A percentile compares a stretch with the other conserved stretches of the same genome.
Conservation (phyloP, 2,888 invertebrate genomes). For the Tricholauxania praeusta region DNA sequence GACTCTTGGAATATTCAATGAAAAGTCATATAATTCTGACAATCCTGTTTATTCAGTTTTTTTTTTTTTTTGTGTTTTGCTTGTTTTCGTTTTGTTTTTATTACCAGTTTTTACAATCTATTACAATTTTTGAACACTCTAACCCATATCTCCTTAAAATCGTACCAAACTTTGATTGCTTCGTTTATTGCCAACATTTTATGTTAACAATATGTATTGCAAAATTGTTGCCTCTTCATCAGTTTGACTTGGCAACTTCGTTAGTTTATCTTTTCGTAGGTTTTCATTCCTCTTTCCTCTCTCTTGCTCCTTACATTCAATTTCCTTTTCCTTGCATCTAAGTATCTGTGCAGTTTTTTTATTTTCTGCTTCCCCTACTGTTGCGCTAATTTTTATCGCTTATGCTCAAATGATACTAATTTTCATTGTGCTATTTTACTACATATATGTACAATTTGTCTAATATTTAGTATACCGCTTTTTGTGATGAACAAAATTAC, state of each 20-base stretch:
- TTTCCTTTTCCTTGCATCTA: constrained; percentile 1
- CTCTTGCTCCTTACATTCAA: not conserved
- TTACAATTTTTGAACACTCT: not conserved
- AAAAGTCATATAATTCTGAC: no score
- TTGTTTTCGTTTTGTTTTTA: constrained; percentile 4
- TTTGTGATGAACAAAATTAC: no score
- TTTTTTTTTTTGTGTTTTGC: not conserved
- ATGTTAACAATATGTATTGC: not conserved
- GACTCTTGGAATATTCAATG: not conserved
- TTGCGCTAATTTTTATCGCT: no score
- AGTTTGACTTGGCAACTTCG: not conserved
- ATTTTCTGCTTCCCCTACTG: no score
- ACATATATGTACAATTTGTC: no score
- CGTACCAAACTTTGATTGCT: constrained; percentile 5
- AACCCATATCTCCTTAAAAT: constrained; percentile 12
- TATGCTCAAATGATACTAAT: no score
- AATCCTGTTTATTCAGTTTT: not conserved
- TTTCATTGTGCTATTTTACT: no score
- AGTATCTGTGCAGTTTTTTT: no score
- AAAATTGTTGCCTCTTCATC: not conserved
- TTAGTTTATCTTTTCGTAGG: not conserved
- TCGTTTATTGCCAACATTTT: constrained; percentile 18
- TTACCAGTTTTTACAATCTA: constrained; percentile 16
- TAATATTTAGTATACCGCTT: no score
- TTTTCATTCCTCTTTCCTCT: constrained; percentile 9